These are phyloP conservation scores for Yoshiicerus persimilis DNA, from an alignment of 1,140 invertebrate genomes.

Conservation along the genomic window DNA sequence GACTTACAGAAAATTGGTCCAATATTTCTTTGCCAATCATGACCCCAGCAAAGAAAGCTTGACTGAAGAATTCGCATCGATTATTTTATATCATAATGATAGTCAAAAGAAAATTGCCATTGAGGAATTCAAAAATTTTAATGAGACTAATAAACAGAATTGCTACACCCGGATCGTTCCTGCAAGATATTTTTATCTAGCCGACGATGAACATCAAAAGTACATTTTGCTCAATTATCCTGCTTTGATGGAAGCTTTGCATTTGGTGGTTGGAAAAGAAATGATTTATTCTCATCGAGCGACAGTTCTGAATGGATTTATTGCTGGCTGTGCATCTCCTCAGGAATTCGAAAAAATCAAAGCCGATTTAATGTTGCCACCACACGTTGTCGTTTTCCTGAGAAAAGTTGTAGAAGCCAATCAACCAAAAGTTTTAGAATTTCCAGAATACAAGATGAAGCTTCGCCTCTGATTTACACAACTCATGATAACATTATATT, in stretches of 20 bases:
- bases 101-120: neutral
- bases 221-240: neutral
- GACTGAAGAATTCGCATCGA: neutral
- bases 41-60: neutral
- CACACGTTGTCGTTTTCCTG: neutral
- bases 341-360: neutral
- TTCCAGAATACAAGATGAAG: neutral
- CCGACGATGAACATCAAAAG: neutral
- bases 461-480: no score
- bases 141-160: neutral
- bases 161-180: neutral
- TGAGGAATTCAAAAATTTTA: neutral
- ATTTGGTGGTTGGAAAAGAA: neutral
- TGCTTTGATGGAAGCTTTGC: neutral
- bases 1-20: neutral
- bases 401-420: neutral
- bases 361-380: neutral
- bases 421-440: neutral
- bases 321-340: neutral
- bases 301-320: neutral
- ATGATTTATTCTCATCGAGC: neutral
- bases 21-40: neutral
- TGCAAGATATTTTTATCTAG: neutral
- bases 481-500: no score
- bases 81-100: neutral